Percentiles rank a stretch among this genome's conserved stretches.
These are phyloP conservation scores for Brachylomia viminalis DNA, from an alignment of 2,888 invertebrate species.

Conservation along the genomic window DNA sequence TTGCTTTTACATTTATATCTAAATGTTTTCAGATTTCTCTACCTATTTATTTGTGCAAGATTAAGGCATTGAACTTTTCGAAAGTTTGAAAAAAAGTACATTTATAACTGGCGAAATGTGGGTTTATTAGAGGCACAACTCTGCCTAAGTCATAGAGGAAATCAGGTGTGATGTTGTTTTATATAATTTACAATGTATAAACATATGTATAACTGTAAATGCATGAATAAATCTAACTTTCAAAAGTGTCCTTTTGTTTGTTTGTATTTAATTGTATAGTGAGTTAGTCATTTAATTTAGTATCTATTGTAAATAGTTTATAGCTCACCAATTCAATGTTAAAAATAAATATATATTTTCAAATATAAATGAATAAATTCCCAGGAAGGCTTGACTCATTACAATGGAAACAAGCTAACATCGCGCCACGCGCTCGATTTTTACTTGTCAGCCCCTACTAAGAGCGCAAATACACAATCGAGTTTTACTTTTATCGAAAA, in stretches of 20 bases:
- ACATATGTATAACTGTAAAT: not conserved
- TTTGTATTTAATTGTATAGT: not conserved
- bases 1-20: no score
- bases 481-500: not conserved
- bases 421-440: not conserved
- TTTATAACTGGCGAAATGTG: not conserved
- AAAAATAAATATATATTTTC: not conserved
- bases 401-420: constrained; percentile 31
- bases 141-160: not conserved
- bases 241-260: not conserved
- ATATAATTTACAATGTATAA: not conserved
- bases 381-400: not conserved
- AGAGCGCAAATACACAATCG: constrained; percentile 4
- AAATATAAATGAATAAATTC: not conserved
- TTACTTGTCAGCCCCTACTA: constrained; percentile 23
- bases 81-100: not conserved
- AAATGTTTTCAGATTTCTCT: not conserved
- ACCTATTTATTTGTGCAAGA: not conserved
- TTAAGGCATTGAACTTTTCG: not conserved
- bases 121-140: not conserved
- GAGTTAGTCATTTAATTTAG: not conserved
- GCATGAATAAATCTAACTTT: not conserved
- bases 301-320: not conserved
- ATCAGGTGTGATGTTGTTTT: no score
- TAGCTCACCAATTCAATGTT: not conserved